Percentiles rank a stretch among this genome's conserved stretches.
Evolutionary conservation across 2,888 invertebrate species (phyloP).

Genomic region (Hypolimnas misippus): DNA sequence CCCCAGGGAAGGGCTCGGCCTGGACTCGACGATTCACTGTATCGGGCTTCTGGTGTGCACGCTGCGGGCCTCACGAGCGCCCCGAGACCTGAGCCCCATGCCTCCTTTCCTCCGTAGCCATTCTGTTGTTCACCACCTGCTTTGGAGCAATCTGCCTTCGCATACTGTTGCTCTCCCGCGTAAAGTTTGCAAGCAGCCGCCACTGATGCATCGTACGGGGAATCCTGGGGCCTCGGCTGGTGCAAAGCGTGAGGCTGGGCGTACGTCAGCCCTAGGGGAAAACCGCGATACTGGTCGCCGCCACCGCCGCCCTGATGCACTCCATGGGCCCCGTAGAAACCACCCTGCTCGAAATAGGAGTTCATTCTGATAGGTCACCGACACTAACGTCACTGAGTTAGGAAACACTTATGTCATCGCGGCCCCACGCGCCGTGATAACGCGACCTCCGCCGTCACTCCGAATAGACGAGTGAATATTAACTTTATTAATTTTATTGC

Average conservation of each 20-base stretch:
- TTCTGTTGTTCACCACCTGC: conserved; percentile 86
- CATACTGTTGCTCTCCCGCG: conserved; percentile 87
- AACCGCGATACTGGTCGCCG: conserved; percentile 93
- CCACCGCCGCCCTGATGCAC: conserved; percentile 89
- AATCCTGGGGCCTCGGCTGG: conserved; percentile 93
- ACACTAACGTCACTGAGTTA: conserved; percentile 72
- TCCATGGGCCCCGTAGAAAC: conserved; percentile 96
- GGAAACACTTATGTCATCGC: conserved; percentile 82
- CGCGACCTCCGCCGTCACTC: conserved; percentile 80
- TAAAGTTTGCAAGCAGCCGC: conserved; percentile 93
- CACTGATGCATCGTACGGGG: conserved; percentile 95
- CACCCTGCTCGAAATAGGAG: conserved; percentile 98
- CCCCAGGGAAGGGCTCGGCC: conserved; percentile 92
- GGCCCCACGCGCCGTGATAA: conserved; percentile 77
- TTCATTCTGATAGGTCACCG: conserved; percentile 89
- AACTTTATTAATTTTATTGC: conserved; percentile 83
- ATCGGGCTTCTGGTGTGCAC: conserved; percentile 94
- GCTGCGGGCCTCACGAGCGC: conserved; percentile 92
- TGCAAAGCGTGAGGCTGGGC: conserved; percentile 91
- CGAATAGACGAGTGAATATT: conserved; percentile 72
- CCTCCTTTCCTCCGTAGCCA: conserved; percentile 89
- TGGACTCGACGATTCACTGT: conserved; percentile 93
- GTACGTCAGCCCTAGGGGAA: conserved; percentile 94
- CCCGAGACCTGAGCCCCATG: conserved; percentile 87
- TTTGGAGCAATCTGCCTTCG: conserved; percentile 92